Base-by-base conservation (phyloP, 2,113 vertebrate genomes). In the Theristicus caerulescens region DNA sequence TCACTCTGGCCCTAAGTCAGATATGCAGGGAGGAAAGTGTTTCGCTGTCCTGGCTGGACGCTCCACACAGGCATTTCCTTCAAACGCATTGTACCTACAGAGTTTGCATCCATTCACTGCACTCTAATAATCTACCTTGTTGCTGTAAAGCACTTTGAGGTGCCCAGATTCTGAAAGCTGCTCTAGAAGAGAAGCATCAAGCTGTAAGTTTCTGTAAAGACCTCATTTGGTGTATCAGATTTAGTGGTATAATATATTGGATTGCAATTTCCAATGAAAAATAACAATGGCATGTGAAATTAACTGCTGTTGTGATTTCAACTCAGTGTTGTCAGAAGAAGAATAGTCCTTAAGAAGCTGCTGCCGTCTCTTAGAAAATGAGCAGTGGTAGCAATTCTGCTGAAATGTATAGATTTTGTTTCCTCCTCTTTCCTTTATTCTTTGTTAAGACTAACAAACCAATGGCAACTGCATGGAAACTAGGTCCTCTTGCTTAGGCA, bases 251-350 rank as follows among this genome's bases (percentile, higher is more conserved):
- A 76, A 62, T 67, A 44, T 42, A 84, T n/a, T 69, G 85, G 64
- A 79, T 86, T 88, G 81, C 57, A 80, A 25, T 94, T 90, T 90
- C 46, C 59, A 67, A 25, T 92, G 86, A 72, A 90, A 83, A 86
- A 80, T 82, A 83, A 65, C 82, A 87, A 51, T 26, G 59, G 49
- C 66, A 26, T 67, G 55, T 69, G 65, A 90, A 69, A 77, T 64
- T 90, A 77, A 90, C 67, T 66, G 71, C 73, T 86, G 57, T 84
- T 89, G 78, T 81, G 86, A 77, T 87, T 93, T 87, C 69, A 92
- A 19, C 55, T 94, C 38, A 26, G 78, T 57, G 81, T 59, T 78
- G 93, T 51, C 77, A 92, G 61, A 78, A 90, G 55, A 79, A 93
- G 62, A 81, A 69, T 42, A 87, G 65, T 87, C 70, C 57, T 94